Evolutionary conservation across 2,113 vertebrate genomes (phyloP).

Genomic region (Propithecus coquereli): DNA sequence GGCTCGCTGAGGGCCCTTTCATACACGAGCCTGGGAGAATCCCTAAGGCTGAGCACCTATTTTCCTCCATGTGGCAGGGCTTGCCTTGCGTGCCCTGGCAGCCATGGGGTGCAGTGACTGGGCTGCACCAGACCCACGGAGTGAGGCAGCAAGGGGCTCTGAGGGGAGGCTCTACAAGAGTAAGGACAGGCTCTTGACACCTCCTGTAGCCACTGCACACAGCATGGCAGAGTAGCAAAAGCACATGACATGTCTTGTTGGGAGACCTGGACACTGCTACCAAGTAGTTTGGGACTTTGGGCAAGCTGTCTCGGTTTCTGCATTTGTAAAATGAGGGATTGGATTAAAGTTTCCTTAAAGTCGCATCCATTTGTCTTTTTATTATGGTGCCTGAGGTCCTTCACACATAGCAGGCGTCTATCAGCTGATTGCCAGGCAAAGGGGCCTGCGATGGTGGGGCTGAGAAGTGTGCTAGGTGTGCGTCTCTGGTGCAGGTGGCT

Average conservation of each 20-base stretch:
- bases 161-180: neutral
- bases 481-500: neutral
- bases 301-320: neutral
- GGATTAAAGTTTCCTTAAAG: neutral
- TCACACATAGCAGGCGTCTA: neutral
- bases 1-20: constrained; percentile 24
- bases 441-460: neutral
- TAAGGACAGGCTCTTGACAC: neutral
- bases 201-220: rapidly evolving
- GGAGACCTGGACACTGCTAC: neutral
- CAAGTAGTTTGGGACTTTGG: neutral
- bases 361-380: neutral
- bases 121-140: neutral
- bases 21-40: neutral
- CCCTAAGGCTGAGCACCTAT: neutral
- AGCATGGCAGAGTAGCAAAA: neutral
- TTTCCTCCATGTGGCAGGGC: neutral
- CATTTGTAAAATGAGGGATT: neutral
- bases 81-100: neutral
- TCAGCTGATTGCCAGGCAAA: neutral
- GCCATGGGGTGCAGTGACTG: neutral
- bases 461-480: too few relatives aligned
- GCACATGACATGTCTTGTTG: neutral
- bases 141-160: neutral
- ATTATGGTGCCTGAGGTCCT: neutral